Conservation (phyloP, 2,797 vertebrate species). For the Fistularia commersonii region DNA sequence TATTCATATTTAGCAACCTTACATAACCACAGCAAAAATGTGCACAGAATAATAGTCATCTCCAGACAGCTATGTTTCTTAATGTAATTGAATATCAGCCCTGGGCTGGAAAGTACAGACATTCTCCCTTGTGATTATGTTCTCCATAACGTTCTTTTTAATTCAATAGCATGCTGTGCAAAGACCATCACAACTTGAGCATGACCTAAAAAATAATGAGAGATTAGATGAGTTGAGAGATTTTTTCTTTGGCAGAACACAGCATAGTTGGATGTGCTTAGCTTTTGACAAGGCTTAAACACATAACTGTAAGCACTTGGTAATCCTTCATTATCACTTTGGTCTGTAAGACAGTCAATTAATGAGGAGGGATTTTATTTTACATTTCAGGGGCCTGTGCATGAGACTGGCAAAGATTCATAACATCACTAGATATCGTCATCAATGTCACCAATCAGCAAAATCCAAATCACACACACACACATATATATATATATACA, state of each 20-base stretch:
- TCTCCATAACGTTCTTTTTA: conserved; percentile 61
- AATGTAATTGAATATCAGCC: conserved; percentile 24
- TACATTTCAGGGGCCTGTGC: conserved; percentile 44
- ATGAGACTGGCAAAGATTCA: conserved; percentile 26
- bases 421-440: conserved; percentile 26
- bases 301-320: conserved; percentile 39
- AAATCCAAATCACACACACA: too few species aligned
- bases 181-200: conserved; percentile 54
- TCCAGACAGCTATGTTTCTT: conserved; percentile 9
- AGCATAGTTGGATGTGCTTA: conserved; percentile 35
- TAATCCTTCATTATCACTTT: conserved; percentile 57
- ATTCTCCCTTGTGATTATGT: conserved; percentile 39
- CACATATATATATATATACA: too few species aligned
- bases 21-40: conserved; percentile 22
- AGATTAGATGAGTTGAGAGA: conserved; percentile 40
- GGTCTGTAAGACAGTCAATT: conserved; percentile 50
- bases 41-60: conserved; percentile 32
- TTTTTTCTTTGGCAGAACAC: conserved; percentile 50
- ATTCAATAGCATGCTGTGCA: conserved; percentile 49
- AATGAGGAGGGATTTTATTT: conserved; percentile 44
- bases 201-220: conserved; percentile 50
- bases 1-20: conserved; percentile 36
- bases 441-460: too few species aligned
- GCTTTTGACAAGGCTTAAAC: conserved; percentile 46
- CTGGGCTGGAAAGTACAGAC: conserved; percentile 16